phyloP scores from a whole-genome alignment of 2,113 vertebrate genomes.

The Megalops atlanticus region DNA sequence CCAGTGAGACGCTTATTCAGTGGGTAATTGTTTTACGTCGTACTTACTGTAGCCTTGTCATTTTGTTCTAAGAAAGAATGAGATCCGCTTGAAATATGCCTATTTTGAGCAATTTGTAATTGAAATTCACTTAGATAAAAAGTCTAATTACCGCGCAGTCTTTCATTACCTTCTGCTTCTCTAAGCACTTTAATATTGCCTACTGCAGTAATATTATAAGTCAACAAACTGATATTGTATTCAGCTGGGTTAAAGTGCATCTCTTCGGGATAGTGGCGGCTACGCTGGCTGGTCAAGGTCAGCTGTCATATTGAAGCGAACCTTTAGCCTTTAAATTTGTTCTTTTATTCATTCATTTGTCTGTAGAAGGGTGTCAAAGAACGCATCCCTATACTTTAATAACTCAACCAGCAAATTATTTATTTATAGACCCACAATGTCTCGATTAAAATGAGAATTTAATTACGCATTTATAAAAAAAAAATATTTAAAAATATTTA shows the following conservation, averaged over 20 bases:
- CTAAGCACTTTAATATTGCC: not conserved
- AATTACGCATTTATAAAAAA: no score
- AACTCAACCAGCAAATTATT: no score
- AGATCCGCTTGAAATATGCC: not conserved
- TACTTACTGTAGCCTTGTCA: not conserved
- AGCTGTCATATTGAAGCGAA: not conserved
- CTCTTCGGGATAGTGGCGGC: not conserved
- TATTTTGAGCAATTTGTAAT: not conserved
- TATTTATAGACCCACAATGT: no score
- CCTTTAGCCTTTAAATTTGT: not conserved
- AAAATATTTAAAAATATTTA: no score
- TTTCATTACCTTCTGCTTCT: not conserved
- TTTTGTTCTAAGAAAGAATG: not conserved
- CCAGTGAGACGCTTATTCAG: not conserved
- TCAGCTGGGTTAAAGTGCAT: slow-evolving; percentile 1
- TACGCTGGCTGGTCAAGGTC: slow-evolving; percentile 15
- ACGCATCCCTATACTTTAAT: not conserved
- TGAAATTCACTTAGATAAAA: slow-evolving; percentile 6
- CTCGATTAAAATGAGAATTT: no score
- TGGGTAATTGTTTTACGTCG: not conserved
- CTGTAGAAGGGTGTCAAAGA: not conserved
- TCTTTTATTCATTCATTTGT: not conserved
- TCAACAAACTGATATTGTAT: not conserved
- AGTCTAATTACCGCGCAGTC: not conserved
- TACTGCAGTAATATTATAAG: not conserved